Percentiles rank a stretch among this genome's conserved stretches.
These are phyloP conservation scores for Cotesia vestalis DNA, from an alignment of 1,140 invertebrate genomes.

Conservation along the genomic window DNA sequence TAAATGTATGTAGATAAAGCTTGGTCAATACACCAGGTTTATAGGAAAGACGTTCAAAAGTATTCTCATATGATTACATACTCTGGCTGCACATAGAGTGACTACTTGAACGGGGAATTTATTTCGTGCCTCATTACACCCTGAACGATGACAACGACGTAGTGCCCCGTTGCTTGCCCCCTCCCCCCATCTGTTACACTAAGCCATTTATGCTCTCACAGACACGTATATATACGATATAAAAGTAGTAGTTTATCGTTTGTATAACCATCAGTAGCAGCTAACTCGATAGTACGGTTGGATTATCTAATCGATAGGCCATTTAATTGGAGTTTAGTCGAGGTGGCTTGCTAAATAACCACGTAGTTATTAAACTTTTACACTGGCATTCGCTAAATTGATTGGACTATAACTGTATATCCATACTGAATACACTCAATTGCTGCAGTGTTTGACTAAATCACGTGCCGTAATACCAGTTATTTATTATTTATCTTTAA, in stretches of 20 bases:
- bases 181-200: conserved; percentile 29
- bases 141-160: conserved; percentile 31
- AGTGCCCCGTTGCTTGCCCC: conserved; percentile 28
- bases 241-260: conserved; percentile 10
- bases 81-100: background rate
- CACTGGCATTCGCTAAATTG: conserved; percentile 12
- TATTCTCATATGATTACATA: background rate
- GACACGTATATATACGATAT: background rate
- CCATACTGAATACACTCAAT: conserved; percentile 26
- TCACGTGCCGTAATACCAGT: conserved; percentile 12
- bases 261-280: conserved; percentile 5
- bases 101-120: conserved; percentile 27
- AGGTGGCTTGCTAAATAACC: conserved; percentile 33
- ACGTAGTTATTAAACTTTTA: conserved; percentile 36
- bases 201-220: background rate
- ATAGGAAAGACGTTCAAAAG: background rate
- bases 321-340: conserved; percentile 39
- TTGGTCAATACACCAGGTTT: background rate
- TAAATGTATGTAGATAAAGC: background rate
- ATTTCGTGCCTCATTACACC: conserved; percentile 41
- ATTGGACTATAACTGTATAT: conserved; percentile 11
- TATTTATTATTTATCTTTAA: no score
- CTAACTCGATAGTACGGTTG: conserved; percentile 34
- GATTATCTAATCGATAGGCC: conserved; percentile 38
- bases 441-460: conserved; percentile 10